Evolutionary conservation across 2,888 invertebrate species (phyloP).

Genomic region (Cantharis lateralis): DNA sequence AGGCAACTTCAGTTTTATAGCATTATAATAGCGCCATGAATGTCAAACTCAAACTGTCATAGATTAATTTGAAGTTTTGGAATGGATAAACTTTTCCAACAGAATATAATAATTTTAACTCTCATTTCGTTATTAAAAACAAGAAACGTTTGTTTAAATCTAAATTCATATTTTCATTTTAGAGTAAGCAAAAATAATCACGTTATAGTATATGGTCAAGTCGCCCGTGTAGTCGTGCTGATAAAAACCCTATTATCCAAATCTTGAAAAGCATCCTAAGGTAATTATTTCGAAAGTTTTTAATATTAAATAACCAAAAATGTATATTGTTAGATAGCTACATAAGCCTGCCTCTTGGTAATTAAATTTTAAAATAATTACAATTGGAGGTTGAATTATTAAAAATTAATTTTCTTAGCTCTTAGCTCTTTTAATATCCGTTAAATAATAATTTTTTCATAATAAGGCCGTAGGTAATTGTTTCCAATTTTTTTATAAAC

Average conservation of each 20-base stretch:
- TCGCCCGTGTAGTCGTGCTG: neutral
- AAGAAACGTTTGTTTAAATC: neutral
- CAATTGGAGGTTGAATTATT: neutral
- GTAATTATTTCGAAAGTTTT: no score
- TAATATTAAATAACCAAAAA: neutral
- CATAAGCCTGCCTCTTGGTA: neutral
- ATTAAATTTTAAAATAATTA: neutral
- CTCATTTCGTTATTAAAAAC: neutral
- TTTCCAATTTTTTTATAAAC: neutral
- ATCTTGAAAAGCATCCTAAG: neutral
- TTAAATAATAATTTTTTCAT: neutral
- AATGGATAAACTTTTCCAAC: neutral
- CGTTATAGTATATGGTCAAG: neutral
- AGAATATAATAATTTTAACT: neutral
- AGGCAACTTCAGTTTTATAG: constrained; percentile 11
- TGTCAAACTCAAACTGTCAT: constrained; percentile 7
- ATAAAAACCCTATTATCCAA: neutral
- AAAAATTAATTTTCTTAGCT: neutral
- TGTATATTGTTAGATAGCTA: neutral
- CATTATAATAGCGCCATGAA: constrained; percentile 9
- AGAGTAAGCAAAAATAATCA: neutral
- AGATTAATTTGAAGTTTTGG: constrained; percentile 4
- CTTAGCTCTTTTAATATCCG: neutral
- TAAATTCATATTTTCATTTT: neutral
- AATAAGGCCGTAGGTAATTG: neutral